Evolutionary conservation across 2,113 vertebrate genomes (phyloP), one percentile per base, ranked within the genome.

Genomic region (Mionectes macconnelli): DNA sequence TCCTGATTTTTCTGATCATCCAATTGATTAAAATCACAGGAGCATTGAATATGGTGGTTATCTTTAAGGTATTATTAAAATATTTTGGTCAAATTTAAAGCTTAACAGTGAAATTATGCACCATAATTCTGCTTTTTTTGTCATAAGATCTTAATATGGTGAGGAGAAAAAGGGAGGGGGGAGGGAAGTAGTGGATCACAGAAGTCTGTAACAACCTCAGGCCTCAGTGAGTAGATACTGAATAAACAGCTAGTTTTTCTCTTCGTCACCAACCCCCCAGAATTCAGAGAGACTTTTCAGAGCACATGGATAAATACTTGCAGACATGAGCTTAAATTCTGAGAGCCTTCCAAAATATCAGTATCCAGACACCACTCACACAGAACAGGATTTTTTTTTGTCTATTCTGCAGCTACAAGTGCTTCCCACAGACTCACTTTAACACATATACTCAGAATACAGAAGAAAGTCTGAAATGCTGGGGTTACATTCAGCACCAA

Each of bases 141-240:
- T 50, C 5, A 8, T 23, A 33, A 31, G 21, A 39, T 39, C 14
- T 52, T 77, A 86, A 17, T 5, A 25, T 1, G 4, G 12, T 30
- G 4, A 8, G 1, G 1, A 8, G 3, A 3, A 4, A 6, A 30
- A 39, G 33, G 35, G 47, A 83, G 21, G 5, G 22, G 22, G 11
- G 31, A 67, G 18, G 9, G 15, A 37, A 62, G 8, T 3, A 1
- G 3, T 8, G 14, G 14, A 33, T 23, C n/a, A 59, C 35, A 14
- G 31, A n/a, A 72, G 23, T 28, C 47, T 15, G 2, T 52, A 25
- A 52, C 27, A 37, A 2, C 7, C n/a, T 63, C 57, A 49, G 17
- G 22, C 16, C 67, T 59, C 8, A 3, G 0, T 10, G 25, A 56
- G 17, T 0, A 82, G 35, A 16, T 20, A 40, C 50, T 18, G n/a